These are phyloP conservation scores for Drosophila pegasa DNA, from an alignment of 2,888 invertebrate genomes.

Conservation along the genomic window DNA sequence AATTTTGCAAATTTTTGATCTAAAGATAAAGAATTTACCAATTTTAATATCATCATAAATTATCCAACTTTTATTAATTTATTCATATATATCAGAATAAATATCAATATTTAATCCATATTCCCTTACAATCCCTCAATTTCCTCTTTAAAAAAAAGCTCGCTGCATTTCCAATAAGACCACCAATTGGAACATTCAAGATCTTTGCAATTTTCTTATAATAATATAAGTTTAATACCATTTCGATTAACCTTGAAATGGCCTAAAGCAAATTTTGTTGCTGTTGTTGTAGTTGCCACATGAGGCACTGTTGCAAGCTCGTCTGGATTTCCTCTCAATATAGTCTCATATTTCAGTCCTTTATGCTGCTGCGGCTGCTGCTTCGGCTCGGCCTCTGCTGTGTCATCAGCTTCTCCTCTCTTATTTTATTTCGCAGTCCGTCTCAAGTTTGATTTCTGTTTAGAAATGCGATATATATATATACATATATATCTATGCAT, in stretches of 20 bases:
- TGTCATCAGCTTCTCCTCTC: slow-evolving; percentile 11
- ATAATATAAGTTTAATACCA: background rate
- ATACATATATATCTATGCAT: slow-evolving; percentile 23
- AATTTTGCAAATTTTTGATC: background rate
- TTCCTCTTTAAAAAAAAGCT: background rate
- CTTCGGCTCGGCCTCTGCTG: slow-evolving; percentile 9
- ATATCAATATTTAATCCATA: background rate
- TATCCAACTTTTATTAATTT: background rate
- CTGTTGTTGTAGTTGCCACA: slow-evolving; percentile 5
- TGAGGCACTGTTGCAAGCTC: slow-evolving; percentile 7
- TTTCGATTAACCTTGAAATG: slow-evolving; percentile 33
- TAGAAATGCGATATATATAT: slow-evolving; percentile 32
- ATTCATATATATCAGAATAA: background rate
- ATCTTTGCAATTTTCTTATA: background rate
- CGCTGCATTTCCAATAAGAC: background rate
- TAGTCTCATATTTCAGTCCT: slow-evolving; percentile 29
- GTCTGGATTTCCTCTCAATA: background rate
- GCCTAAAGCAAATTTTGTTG: background rate
- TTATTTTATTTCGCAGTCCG: slow-evolving; percentile 13
- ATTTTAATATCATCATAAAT: background rate
- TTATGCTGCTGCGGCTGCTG: background rate
- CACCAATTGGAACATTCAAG: background rate
- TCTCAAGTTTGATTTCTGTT: slow-evolving; percentile 25
- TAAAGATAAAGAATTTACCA: background rate
- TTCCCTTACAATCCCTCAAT: background rate